A percentile compares a stretch with the other conserved stretches of the same genome.
phyloP scores from a whole-genome alignment of 2,888 invertebrate species.

The Trichogramma evanescens region DNA sequence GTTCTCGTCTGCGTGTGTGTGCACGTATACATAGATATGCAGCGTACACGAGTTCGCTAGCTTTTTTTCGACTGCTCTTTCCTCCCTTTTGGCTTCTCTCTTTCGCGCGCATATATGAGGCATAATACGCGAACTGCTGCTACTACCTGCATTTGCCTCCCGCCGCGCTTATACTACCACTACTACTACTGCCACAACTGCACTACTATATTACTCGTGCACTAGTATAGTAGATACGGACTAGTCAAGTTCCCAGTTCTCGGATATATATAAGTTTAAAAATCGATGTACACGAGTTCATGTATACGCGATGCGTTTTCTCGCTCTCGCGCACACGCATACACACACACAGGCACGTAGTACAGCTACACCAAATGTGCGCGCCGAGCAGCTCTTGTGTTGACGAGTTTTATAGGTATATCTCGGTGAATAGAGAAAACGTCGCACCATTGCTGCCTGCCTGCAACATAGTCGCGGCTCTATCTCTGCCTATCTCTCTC shows the following conservation, averaged over 20 bases:
- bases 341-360: neutral
- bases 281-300: slow-evolving; percentile 33
- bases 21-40: no score
- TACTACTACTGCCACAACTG: no score
- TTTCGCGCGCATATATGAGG: neutral
- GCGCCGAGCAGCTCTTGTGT: no score
- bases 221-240: no score
- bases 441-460: slow-evolving; percentile 19
- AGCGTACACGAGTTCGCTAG: no score
- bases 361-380: no score
- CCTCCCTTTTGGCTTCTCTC: slow-evolving; percentile 6
- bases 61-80: neutral
- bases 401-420: slow-evolving; percentile 9
- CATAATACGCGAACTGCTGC: neutral
- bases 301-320: neutral
- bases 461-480: no score
- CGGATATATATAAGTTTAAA: slow-evolving; percentile 31
- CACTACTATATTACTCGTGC: no score
- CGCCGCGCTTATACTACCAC: neutral
- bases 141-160: neutral
- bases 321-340: neutral
- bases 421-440: slow-evolving; percentile 27
- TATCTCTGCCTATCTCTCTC: no score
- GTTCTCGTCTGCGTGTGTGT: neutral
- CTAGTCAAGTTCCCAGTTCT: no score